Conservation (phyloP, 2,113 vertebrate species). For the Penelope pileata region DNA sequence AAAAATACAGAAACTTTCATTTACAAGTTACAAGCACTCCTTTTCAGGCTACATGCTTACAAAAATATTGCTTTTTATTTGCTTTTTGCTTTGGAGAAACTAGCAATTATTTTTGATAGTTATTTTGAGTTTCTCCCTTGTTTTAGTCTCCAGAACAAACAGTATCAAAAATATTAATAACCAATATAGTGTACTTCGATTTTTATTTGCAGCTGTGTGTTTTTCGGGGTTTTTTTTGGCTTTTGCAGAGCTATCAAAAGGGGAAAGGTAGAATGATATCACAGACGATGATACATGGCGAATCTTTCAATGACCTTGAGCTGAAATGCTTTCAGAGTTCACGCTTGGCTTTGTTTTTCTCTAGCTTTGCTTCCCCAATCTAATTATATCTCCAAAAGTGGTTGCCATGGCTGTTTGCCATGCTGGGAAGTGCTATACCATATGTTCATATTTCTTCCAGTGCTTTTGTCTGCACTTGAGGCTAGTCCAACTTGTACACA, state of each 20-base stretch:
- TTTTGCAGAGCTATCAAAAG: constrained; percentile 16
- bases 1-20: background rate
- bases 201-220: background rate
- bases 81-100: background rate
- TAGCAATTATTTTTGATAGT: background rate
- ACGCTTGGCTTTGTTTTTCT: constrained; percentile 44
- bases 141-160: background rate
- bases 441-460: constrained; percentile 53
- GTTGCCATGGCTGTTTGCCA: constrained; percentile 55
- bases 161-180: background rate
- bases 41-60: background rate
- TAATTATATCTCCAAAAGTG: constrained; percentile 54
- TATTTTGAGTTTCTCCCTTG: background rate
- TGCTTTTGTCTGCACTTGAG: constrained; percentile 38
- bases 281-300: background rate
- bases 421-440: constrained; percentile 27
- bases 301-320: constrained; percentile 46
- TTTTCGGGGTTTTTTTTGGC: background rate
- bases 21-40: background rate
- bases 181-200: background rate
- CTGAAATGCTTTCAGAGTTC: constrained; percentile 35
- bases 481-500: background rate
- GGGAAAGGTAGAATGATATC: background rate
- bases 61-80: background rate
- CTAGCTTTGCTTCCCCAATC: constrained; percentile 33